Conservation (phyloP, 2,797 vertebrate genomes). For the Vespertilio murinus region DNA sequence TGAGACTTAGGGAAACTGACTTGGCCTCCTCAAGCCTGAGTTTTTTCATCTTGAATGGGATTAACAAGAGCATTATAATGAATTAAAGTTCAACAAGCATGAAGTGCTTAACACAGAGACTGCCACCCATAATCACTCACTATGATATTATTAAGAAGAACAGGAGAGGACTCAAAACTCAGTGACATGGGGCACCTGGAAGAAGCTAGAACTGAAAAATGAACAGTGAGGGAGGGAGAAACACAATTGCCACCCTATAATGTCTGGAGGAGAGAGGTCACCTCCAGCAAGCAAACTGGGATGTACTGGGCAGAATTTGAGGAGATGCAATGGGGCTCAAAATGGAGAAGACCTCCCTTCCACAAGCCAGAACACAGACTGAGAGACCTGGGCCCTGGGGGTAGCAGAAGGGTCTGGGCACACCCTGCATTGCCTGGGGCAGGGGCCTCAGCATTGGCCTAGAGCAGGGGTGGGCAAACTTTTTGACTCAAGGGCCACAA, state of each 20-base stretch:
- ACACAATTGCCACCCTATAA: accelerated
- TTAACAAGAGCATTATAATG: background rate
- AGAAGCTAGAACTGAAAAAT: background rate
- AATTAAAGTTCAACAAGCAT: background rate
- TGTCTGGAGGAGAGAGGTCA: background rate
- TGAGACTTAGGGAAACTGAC: background rate
- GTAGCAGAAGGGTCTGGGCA: background rate
- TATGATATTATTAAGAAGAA: accelerated
- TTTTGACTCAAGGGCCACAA: too few relatives aligned
- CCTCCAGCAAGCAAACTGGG: accelerated
- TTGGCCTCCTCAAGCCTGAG: background rate
- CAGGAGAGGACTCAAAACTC: background rate
- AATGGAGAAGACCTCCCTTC: background rate
- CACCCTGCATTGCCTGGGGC: too few relatives aligned
- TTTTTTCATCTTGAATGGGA: background rate
- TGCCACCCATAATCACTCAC: background rate
- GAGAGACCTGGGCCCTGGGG: background rate
- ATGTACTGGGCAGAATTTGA: background rate
- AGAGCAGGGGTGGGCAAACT: too few relatives aligned
- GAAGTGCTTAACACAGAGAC: too few relatives aligned
- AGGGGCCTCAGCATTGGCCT: too few relatives aligned
- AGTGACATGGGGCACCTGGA: accelerated
- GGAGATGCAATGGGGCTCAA: too few relatives aligned
- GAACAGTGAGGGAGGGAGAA: accelerated
- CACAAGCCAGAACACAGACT: background rate